A percentile compares a stretch with the other conserved stretches of the same genome.
These are phyloP conservation scores for Amphilophus citrinellus DNA, from an alignment of 2,113 vertebrate genomes.

Conservation along the genomic window DNA sequence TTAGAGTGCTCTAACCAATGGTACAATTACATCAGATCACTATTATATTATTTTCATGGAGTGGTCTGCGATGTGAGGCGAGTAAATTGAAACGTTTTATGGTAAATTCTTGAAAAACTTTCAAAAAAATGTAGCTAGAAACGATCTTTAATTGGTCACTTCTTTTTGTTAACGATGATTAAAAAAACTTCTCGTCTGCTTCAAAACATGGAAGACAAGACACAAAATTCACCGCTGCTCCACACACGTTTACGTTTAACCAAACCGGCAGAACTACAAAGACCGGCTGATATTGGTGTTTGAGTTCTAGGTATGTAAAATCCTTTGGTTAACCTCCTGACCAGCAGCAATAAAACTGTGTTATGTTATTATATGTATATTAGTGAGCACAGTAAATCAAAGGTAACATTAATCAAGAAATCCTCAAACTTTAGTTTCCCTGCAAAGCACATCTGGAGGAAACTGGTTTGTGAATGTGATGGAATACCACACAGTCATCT, in stretches of 20 bases:
- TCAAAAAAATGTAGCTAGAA: not conserved
- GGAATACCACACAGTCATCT: constrained; percentile 28
- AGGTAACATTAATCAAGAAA: constrained; percentile 16
- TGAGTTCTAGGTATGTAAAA: constrained; percentile 11
- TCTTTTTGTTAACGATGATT: not conserved
- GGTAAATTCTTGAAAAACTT: not conserved
- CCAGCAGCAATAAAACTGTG: not conserved
- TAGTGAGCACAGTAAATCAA: constrained; percentile 24
- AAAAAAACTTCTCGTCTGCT: not conserved
- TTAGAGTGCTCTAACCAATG: too few species aligned
- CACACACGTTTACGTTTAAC: not conserved
- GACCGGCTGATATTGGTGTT: not conserved
- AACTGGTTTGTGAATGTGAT: constrained; percentile 31
- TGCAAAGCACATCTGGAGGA: constrained; percentile 30
- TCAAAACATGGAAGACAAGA: not conserved
- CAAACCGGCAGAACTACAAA: not conserved
- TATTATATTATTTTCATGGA: not conserved
- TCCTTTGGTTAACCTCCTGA: constrained; percentile 3
- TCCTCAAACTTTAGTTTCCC: not conserved
- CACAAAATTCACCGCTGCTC: not conserved
- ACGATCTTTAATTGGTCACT: not conserved
- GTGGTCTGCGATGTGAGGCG: not conserved
- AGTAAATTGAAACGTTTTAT: not conserved
- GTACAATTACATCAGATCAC: too few species aligned
- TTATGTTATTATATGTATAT: constrained; percentile 34